phyloP scores from a whole-genome alignment of 2,797 vertebrate genomes.

The Taeniopygia guttata region DNA sequence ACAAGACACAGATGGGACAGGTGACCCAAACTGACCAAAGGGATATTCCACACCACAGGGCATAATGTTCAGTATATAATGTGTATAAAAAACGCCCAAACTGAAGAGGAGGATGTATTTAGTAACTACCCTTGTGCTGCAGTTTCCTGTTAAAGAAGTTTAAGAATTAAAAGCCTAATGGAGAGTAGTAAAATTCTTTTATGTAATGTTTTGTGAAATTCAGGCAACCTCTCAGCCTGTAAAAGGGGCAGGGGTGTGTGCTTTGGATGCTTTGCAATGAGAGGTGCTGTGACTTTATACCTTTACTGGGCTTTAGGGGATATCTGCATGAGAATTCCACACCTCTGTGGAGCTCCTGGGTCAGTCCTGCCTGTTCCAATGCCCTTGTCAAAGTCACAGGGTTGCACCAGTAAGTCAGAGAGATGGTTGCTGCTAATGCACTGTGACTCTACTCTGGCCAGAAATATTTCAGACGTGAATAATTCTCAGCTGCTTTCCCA shows the following conservation, averaged over 20 bases:
- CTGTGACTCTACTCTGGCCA: background rate
- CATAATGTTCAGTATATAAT: background rate
- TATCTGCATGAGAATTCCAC: background rate
- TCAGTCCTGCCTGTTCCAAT: accelerated
- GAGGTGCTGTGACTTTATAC: background rate
- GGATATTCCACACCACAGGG: background rate
- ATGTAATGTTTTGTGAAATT: background rate
- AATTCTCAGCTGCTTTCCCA: background rate
- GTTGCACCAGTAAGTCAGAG: background rate
- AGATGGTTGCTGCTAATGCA: background rate
- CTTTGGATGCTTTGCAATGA: background rate
- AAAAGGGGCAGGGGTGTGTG: background rate
- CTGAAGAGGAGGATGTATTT: background rate
- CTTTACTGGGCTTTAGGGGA: background rate
- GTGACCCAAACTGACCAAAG: background rate
- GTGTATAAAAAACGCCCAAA: accelerated
- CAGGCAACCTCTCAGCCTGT: background rate
- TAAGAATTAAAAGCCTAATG: background rate
- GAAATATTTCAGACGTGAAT: background rate
- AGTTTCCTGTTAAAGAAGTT: background rate
- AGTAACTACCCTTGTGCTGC: background rate
- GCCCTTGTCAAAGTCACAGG: background rate
- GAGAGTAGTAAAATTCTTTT: background rate
- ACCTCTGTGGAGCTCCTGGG: background rate
- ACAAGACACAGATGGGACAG: background rate